A percentile compares a stretch with the other conserved stretches of the same genome.
phyloP scores from a whole-genome alignment of 2,888 invertebrate species.

The Coelinius sp. region DNA sequence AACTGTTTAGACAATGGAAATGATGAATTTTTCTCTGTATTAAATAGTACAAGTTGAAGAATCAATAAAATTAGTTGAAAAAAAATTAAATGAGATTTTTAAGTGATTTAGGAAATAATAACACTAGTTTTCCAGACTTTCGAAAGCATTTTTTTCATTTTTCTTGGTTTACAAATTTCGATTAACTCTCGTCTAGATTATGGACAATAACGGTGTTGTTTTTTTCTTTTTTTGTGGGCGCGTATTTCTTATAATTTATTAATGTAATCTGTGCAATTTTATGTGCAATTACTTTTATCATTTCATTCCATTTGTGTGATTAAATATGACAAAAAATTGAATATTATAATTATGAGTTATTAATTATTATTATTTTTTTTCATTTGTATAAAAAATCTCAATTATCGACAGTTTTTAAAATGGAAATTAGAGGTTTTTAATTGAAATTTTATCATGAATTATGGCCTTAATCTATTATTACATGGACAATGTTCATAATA shows the following conservation, averaged over 20 bases:
- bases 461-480: slow-evolving; percentile 4
- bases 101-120: too few species aligned
- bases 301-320: neutral
- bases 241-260: slow-evolving; percentile 3
- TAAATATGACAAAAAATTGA: neutral
- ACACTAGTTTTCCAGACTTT: neutral
- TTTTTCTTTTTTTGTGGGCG: too few species aligned
- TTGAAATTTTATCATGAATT: too few species aligned
- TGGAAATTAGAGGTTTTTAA: too few species aligned
- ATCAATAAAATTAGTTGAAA: too few species aligned
- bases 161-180: slow-evolving; percentile 44
- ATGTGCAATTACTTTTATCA: neutral
- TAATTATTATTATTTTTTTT: neutral
- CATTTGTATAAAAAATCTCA: neutral
- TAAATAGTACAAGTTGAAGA: too few species aligned
- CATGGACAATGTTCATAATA: neutral
- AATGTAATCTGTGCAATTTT: slow-evolving; percentile 20
- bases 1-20: too few species aligned
- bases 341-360: neutral
- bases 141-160: neutral
- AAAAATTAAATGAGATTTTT: too few species aligned
- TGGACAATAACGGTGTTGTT: slow-evolving; percentile 46
- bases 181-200: slow-evolving; percentile 40
- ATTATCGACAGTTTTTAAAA: neutral
- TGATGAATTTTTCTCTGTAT: too few species aligned